Percentiles rank a stretch among this genome's conserved stretches.
phyloP scores from a whole-genome alignment of 2,797 vertebrate species.

The Hozukius guyotensis region DNA sequence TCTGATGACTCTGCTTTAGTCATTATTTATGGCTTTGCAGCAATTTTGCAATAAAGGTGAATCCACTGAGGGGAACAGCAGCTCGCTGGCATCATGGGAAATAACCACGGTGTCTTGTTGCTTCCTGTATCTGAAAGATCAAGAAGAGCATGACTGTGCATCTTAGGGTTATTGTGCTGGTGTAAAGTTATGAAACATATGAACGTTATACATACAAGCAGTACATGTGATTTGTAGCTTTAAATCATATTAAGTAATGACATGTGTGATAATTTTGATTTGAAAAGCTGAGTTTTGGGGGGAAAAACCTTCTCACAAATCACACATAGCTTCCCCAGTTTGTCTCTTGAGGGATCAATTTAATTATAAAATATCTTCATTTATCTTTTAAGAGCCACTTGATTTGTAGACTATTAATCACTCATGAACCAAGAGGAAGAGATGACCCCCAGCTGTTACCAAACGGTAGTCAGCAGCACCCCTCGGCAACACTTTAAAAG shows the following conservation, averaged over 20 bases:
- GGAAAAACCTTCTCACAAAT: not conserved
- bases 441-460: not conserved
- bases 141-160: slow-evolving; percentile 7
- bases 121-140: slow-evolving; percentile 39
- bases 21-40: slow-evolving; percentile 43
- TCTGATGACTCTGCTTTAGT: slow-evolving; percentile 32
- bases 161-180: slow-evolving; percentile 5
- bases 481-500: slow-evolving; percentile 22
- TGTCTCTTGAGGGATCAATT: slow-evolving; percentile 19
- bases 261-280: not conserved
- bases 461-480: slow-evolving; percentile 31
- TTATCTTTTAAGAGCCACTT: slow-evolving; percentile 11
- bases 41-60: slow-evolving; percentile 51
- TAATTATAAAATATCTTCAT: slow-evolving; percentile 19
- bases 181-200: slow-evolving; percentile 1
- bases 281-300: not conserved
- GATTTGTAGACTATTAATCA: slow-evolving; percentile 17
- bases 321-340: not conserved
- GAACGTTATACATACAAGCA: not conserved
- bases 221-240: not conserved
- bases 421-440: not conserved
- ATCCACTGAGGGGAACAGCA: slow-evolving; percentile 25
- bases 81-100: slow-evolving; percentile 48
- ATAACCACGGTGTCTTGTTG: slow-evolving; percentile 48
- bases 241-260: not conserved